Base-by-base conservation (phyloP, 2,888 invertebrate species). In the Acleris laterana region DNA sequence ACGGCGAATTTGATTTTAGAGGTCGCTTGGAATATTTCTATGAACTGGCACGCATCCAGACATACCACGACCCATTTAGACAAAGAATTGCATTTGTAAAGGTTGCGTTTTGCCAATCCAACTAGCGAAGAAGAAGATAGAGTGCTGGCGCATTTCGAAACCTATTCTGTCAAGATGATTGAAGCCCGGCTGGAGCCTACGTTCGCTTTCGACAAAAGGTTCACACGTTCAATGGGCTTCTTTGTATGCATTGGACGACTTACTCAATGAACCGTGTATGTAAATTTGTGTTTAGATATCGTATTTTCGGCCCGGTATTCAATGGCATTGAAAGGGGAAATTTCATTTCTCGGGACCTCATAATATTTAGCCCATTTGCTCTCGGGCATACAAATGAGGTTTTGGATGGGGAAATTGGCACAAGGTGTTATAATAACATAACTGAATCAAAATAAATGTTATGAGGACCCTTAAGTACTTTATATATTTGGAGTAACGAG, bases 181-280 rank as follows among this genome's bases (percentile, higher is more conserved):
- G 56, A 57, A 57, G 57, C 28, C 56, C 20, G 17, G 11, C 56
- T 50, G 7, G 28, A 60, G 49, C 49, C 70, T 62, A 69, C 70
- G 70, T 73, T 75, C 71, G 72, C 73, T 74, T 74, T 72, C 72
- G 59, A 70, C 68, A 73, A 66, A 74, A 80, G 76, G 77, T 77
- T 80, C 70, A 69, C 72, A 73, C 71, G 73, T 77, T 74, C 71
- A 70, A 69, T 63, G 63, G 57, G 50, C 56, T 69, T 74, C 76
- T 80, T 80, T 74, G 75, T 78, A 79, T 79, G 78, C 79, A 77
- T 82, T 78, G 75, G 77, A 71, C 69, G 73, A 70, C 75, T 74
- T 74, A 68, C 76, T 71, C 77, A 77, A 74, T 73, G 73, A 78
- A 70, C 71, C 69, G 69, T 72, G 70, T 71, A 72, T 73, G 72